A percentile compares a stretch with the other conserved stretches of the same genome.
Conservation (phyloP, 2,797 vertebrate genomes). For the Lateolabrax maculatus region DNA sequence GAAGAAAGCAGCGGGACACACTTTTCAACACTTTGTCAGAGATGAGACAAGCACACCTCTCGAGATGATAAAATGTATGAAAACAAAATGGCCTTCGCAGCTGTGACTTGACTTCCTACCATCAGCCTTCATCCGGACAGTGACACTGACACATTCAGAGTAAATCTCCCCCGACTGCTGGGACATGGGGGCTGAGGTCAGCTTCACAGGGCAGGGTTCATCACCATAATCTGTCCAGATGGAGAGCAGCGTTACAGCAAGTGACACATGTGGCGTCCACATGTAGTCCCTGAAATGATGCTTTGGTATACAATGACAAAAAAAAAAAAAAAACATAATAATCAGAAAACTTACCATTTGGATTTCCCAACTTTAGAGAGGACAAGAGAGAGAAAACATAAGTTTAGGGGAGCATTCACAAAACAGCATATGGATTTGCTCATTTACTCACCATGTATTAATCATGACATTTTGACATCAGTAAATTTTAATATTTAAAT, state of each 20-base stretch:
- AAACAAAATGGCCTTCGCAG: background rate
- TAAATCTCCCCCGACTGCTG: rapidly evolving
- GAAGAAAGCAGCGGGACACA: constrained; percentile 1
- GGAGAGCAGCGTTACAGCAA: background rate
- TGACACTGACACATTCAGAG: constrained; percentile 44
- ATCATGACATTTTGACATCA: no score
- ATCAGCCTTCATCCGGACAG: constrained; percentile 39
- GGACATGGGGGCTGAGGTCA: constrained; percentile 26
- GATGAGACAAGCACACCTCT: background rate
- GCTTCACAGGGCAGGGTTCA: constrained; percentile 44
- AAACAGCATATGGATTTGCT: background rate
- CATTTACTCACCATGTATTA: background rate
- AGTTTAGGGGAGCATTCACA: background rate
- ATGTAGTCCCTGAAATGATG: background rate
- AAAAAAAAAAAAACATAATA: background rate
- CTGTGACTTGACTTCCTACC: constrained; percentile 45
- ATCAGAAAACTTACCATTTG: constrained; percentile 39
- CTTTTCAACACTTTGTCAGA: background rate
- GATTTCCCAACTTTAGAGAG: constrained; percentile 18
- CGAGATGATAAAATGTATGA: background rate
- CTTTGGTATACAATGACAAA: background rate
- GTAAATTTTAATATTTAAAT: no score
- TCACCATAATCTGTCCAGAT: constrained; percentile 43
- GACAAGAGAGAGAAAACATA: background rate
- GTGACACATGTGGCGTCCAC: background rate